Conservation (phyloP, 2,797 vertebrate genomes). For the Rhyacichthys aspro region DNA sequence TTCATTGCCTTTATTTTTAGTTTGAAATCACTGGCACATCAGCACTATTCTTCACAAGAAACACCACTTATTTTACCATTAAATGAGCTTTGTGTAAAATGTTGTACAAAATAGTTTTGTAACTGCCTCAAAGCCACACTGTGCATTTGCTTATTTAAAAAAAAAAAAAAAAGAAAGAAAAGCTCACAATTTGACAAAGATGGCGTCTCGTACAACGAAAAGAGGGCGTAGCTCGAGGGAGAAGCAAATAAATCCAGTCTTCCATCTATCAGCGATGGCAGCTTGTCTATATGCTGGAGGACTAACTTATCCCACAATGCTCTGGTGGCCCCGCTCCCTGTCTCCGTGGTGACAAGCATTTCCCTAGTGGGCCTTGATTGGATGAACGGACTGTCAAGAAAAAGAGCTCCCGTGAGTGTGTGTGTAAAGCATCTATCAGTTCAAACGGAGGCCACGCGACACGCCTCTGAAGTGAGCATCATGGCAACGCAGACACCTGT, state of each 20-base stretch:
- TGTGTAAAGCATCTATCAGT: conserved; percentile 5
- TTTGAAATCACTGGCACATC: too few species aligned
- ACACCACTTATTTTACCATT: too few species aligned
- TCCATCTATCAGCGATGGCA: conserved; percentile 63
- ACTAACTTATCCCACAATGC: conserved; percentile 57
- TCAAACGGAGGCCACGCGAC: not conserved
- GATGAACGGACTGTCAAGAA: conserved; percentile 52
- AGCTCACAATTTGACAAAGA: not conserved
- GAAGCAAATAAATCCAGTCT: conserved; percentile 41
- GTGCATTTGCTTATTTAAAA: too few species aligned
- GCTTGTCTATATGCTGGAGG: conserved; percentile 67
- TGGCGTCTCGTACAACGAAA: conserved; percentile 3
- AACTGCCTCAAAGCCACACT: too few species aligned
- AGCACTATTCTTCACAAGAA: too few species aligned
- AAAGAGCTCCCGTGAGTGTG: conserved; percentile 15
- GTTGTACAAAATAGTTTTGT: too few species aligned
- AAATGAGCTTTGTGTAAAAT: too few species aligned
- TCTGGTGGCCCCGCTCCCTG: conserved; percentile 57
- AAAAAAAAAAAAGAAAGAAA: too few species aligned
- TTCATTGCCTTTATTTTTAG: not conserved
- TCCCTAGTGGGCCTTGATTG: conserved; percentile 58
- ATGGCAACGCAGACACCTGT: conserved; percentile 4
- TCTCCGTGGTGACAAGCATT: conserved; percentile 63
- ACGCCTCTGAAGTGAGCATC: not conserved
- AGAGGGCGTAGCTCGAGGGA: conserved; percentile 9